Base-by-base conservation (phyloP, 35 echinoderm and acorn worm genomes). In the Hemicentrotus pulcherrimus region DNA sequence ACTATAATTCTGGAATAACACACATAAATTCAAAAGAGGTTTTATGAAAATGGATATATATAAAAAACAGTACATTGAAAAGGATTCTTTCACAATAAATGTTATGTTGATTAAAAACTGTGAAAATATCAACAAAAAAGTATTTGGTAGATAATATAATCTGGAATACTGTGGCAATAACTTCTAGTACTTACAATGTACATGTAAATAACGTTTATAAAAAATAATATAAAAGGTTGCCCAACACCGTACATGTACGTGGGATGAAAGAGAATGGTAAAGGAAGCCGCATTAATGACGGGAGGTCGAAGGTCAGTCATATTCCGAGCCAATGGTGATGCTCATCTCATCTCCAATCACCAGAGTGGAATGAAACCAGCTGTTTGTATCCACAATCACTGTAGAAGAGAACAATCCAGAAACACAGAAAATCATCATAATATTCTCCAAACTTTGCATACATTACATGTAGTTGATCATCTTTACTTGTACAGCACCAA, bases 311-410 rank as follows among this genome's bases (percentile, higher is more conserved):
- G 65, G 65, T 96, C 88, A 99, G 94, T 99, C 98, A 95, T 96
- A 99, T 61, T 99, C 98, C 4, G 98, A 99, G 70, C 98, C 98
- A 58, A 99, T 99, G 52, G 97, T 97, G 91, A 99, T 98, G 91
- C 98, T 99, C 78, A 99, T 96, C 31, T 99, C 98, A 60, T 96
- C 94, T 5, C 96, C 96, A 28, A 98, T 94, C 22, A 99, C 97
- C 16, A 92, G n/a, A 16, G 98, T 99, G 48, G 87, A 71, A 94
- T 99, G 98, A 92, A 98, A 99, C 98, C 98, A 99, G 58, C 95
- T 88, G 92, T 99, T 96, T 86, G 98, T 99, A 94, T 99, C 97
- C 31, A 99, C 32, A 31, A 99, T 96, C 94, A 99, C 98, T 99
- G 96, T 12, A 96, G 86, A 12, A 92, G 32, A 78, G 65, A 78